These are phyloP conservation scores for Apodemia zela DNA, from an alignment of 2,888 invertebrate genomes.

Conservation along the genomic window DNA sequence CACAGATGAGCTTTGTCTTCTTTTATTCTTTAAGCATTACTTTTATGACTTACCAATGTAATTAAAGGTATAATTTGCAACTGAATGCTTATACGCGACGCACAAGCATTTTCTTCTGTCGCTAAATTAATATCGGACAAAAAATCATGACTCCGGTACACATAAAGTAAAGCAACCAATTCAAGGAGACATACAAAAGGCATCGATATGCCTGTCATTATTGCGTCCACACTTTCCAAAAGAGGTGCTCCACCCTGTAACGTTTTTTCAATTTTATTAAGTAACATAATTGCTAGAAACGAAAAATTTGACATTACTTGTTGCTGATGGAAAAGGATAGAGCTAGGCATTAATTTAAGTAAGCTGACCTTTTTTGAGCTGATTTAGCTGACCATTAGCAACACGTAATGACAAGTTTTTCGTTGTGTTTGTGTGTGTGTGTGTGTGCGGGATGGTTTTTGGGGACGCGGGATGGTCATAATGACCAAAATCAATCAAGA, in stretches of 20 bases:
- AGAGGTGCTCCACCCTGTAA: conserved; percentile 56
- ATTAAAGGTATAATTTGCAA: conserved; percentile 59
- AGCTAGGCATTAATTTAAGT: no score
- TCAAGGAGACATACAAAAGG: conserved; percentile 54
- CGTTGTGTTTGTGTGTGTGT: no score
- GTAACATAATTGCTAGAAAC: no score
- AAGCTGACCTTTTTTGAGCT: no score
- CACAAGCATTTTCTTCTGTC: conserved; percentile 60
- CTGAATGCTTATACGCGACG: conserved; percentile 49
- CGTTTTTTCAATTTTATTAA: background rate
- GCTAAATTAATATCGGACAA: conserved; percentile 61
- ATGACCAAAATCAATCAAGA: no score
- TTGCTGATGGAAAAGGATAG: no score
- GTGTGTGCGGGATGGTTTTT: no score
- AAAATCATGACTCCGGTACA: conserved; percentile 61
- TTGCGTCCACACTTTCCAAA: conserved; percentile 55
- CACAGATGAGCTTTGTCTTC: background rate
- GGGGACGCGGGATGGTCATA: no score
- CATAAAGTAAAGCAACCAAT: conserved; percentile 50
- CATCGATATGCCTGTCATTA: conserved; percentile 52
- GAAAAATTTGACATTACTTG: no score
- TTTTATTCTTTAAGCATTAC: background rate
- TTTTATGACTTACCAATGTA: conserved; percentile 42
- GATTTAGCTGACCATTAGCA: no score
- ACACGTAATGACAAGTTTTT: no score